Evolutionary conservation across 2,888 invertebrate species (phyloP), one percentile per base, ranked within the genome.

Genomic region (Flabesymbios commensalis): DNA sequence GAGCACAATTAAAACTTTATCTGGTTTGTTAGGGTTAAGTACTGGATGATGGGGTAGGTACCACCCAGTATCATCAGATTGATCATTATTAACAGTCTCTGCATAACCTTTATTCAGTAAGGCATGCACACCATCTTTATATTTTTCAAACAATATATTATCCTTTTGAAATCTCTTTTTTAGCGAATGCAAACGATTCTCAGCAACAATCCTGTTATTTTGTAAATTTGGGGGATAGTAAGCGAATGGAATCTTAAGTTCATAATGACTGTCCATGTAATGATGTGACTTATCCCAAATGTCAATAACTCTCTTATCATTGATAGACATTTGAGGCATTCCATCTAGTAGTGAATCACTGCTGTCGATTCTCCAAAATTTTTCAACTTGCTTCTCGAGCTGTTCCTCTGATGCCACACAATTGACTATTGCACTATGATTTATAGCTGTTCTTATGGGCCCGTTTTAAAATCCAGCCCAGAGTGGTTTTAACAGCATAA

Each of bases 1-100:
- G 28, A 61, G 60, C 22, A 60, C 60, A 4, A 56, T 52, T 17
- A 47, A 3, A 3, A 60, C 3, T 24, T 60, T 60, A n/a, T 55
- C 22, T 17, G 10, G 17, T 19, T 45, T 45, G 22, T 45, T 10
- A 19, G 45, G 45, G 45, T 19, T 17, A 17, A 45, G 10, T 22
- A 45, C 45, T 10, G 45, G 45, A 22, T 45, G 29, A 28, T 28
- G 24, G 5, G 29, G 49, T 29, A 49, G 29, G 29, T 49, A 49
- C 7, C 7, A 49, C 22, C 10, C 7, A 10, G 22, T 26, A 7
- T 10, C 29, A 10, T 49, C 49, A 7, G 5, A 10, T 10, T 28
- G 14, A 29, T 26, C 10, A 7, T 26, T 19, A 10, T 14, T 7
- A 14, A 45, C 45, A 10, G 14, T 14, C 45, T 17, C 45, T 19